Base-by-base conservation (phyloP, 2,797 vertebrate species). In the Pagetopsis macropterus region DNA sequence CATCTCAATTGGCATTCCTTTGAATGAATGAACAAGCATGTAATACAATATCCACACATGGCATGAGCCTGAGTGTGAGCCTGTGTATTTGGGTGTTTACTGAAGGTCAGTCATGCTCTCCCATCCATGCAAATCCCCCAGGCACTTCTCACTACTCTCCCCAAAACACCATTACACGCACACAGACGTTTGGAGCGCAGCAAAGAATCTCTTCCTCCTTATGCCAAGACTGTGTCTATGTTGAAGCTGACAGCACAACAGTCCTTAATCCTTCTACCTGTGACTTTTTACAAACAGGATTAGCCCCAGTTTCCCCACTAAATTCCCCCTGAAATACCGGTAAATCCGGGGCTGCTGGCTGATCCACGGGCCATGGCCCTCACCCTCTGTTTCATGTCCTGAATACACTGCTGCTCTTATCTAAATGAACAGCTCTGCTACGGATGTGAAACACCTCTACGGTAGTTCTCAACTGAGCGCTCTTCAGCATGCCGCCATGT, bases 271-370 rank as follows among this genome's bases (percentile, higher is more conserved):
- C 87, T 59, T 84, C 86, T 88, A 93, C 91, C 93, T 94, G 92
- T 92, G 90, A 92, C 78, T 91, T 89, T 93, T 84, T 88, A 94
- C 93, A 92, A 93, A 93, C 87, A 93, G 89, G 89, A 92, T 93
- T 93, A 93, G 88, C 88, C 88, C 83, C 83, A 84, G 83, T 90
- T 92, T 86, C 66, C 70, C 81, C 78, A 76, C 72, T 82, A 85
- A 88, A 89, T 84, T 88, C 89, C 56, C 54, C 69, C 76, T 72
- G 76, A 89, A 84, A 91, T 82, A 71, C 81, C 21, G 1, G 33
- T 55, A 88, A 91, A 92, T 86, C 86, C 85, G 49, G 43, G 54
- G 78, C 76, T 84, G 64, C 64, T 74, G 73, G 79, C 79, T 86
- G 89, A 89, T 89, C 90, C 73, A 51, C 46, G 33, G 77, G 76